Evolutionary conservation across 35 echinoderm and acorn worm genomes (phyloP).

Genomic region (Ophiothrix spiculata): DNA sequence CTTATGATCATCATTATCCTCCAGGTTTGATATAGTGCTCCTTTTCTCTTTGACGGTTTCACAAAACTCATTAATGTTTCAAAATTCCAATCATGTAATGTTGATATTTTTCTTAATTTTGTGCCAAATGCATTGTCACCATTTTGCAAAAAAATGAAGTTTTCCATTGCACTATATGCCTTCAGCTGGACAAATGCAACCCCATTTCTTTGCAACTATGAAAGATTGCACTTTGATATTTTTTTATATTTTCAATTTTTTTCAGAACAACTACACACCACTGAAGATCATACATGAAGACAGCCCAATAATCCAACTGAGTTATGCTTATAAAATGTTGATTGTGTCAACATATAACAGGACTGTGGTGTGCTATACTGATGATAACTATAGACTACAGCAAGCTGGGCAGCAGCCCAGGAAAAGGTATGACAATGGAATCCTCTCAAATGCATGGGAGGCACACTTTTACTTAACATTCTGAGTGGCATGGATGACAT

Average conservation of each 20-base stretch:
- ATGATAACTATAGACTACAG: constrained; percentile 70
- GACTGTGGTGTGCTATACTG: constrained; percentile 79
- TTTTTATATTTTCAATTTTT: constrained; percentile 3
- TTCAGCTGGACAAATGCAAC: neutral
- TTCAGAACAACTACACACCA: constrained; percentile 45
- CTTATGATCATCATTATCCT: neutral
- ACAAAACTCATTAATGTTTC: constrained; percentile 43
- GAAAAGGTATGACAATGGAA: constrained; percentile 79
- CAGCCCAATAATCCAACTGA: constrained; percentile 60
- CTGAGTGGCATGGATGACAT: no score
- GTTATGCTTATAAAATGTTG: constrained; percentile 62
- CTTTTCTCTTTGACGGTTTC: constrained; percentile 39
- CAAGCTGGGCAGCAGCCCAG: constrained; percentile 91
- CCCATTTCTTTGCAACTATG: no score
- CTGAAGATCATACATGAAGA: constrained; percentile 57
- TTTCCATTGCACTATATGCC: neutral
- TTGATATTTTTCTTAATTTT: no score
- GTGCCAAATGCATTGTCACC: no score
- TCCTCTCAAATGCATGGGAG: no score
- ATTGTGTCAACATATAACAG: constrained; percentile 67
- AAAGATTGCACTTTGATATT: no score
- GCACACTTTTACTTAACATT: no score
- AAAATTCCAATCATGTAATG: no score
- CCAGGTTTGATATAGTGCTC: constrained; percentile 40
- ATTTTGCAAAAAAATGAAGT: no score